A percentile compares a stretch with the other conserved stretches of the same genome.
These are phyloP conservation scores for Plagiodera versicolora DNA, from an alignment of 2,888 invertebrate genomes.

Conservation along the genomic window DNA sequence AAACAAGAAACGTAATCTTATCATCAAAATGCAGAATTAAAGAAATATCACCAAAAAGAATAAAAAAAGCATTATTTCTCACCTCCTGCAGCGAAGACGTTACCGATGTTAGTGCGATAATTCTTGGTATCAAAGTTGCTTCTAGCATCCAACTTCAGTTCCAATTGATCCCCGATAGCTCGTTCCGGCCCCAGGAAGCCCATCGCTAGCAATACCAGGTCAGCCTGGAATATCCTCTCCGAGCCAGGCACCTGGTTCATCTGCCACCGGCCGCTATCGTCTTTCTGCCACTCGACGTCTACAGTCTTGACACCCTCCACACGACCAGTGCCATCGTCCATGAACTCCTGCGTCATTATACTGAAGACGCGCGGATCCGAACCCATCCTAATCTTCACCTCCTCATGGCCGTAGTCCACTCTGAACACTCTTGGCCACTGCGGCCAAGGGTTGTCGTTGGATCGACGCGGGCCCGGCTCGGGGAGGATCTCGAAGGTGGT, in stretches of 20 bases:
- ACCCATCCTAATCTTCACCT: constrained; percentile 88
- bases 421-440: constrained; percentile 96
- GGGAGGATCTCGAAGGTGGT: constrained; percentile 98
- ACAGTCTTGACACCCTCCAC: constrained; percentile 91
- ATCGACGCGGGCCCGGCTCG: constrained; percentile 79
- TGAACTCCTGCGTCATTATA: constrained; percentile 92
- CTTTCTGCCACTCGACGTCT: constrained; percentile 92
- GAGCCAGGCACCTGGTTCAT: constrained; percentile 85
- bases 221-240: constrained; percentile 79
- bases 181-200: constrained; percentile 97
- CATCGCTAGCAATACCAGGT: constrained; percentile 95
- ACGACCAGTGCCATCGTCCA: constrained; percentile 86
- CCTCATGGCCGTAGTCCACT: constrained; percentile 98
- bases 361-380: constrained; percentile 92
- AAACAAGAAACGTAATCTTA: too few relatives aligned
- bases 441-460: constrained; percentile 96
- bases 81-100: constrained; percentile 97
- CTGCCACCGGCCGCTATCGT: constrained; percentile 89
- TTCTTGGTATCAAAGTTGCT: constrained; percentile 91
- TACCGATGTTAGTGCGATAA: constrained; percentile 85
- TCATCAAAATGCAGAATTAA: neutral
- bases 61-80: too few relatives aligned
- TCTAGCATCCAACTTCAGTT: constrained; percentile 82
- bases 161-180: constrained; percentile 78
- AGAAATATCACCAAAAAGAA: neutral